Evolutionary conservation across 1,140 invertebrate genomes (phyloP).

Genomic region (Hyles euphorbiae): DNA sequence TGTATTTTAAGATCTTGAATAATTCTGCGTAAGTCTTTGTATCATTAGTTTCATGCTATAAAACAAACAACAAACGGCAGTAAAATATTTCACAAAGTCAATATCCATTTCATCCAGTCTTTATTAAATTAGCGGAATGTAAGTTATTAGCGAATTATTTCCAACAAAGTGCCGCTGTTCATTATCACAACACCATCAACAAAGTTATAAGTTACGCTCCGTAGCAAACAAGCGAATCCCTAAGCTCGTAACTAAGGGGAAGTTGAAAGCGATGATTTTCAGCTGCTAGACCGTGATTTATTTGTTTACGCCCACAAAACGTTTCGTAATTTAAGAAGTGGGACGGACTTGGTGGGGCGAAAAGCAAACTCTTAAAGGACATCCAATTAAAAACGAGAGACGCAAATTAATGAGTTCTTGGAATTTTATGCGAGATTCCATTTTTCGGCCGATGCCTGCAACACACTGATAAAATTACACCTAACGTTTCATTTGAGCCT

Average conservation of each 20-base stretch:
- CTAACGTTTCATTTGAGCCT: no score
- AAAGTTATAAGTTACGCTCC: constrained; percentile 18
- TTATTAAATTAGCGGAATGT: no score
- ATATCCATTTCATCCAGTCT: no score
- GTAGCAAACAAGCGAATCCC: constrained; percentile 16
- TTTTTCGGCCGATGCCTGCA: no score
- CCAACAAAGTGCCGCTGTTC: no score
- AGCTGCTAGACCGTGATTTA: constrained; percentile 31
- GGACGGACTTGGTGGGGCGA: constrained; percentile 14
- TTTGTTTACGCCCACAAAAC: constrained; percentile 37
- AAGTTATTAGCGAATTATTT: no score
- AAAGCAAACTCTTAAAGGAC: constrained; percentile 23
- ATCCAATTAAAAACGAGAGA: constrained; percentile 26
- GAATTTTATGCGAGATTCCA: constrained; percentile 6
- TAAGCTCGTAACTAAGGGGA: constrained; percentile 9
- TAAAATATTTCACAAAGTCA: no score
- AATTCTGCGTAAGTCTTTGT: no score
- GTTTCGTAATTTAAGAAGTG: constrained; percentile 20
- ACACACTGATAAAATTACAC: no score
- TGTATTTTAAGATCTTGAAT: no score
- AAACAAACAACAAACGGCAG: no score
- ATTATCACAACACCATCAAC: constrained; percentile 13
- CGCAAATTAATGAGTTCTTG: constrained; percentile 22
- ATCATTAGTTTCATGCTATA: no score
- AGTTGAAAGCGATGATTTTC: constrained; percentile 21